These are phyloP conservation scores for Autographa gamma DNA, from an alignment of 2,888 invertebrate genomes.

Conservation along the genomic window DNA sequence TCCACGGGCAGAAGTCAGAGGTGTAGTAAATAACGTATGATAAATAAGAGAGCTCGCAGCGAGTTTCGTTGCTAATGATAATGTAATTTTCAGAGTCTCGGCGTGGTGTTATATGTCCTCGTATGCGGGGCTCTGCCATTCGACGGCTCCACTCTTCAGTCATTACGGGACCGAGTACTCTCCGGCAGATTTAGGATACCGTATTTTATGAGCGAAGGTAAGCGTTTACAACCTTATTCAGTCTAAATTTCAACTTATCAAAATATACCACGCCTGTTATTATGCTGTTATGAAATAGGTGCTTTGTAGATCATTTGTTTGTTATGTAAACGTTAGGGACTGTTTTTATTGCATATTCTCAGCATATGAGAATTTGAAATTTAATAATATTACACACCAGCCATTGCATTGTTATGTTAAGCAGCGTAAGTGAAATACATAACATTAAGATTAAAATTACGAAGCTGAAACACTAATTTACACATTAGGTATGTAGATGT, in stretches of 20 bases:
- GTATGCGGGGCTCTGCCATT: conserved; percentile 99
- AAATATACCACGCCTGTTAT: not conserved
- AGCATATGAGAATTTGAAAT: not conserved
- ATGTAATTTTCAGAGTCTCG: conserved; percentile 92
- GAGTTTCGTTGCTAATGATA: conserved; percentile 41
- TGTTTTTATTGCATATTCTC: not conserved
- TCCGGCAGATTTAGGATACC: conserved; percentile 98
- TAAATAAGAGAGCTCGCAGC: conserved; percentile 3
- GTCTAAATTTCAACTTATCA: conserved; percentile 39
- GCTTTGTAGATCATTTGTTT: not conserved
- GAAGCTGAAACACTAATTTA: not conserved
- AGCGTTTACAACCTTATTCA: conserved; percentile 67
- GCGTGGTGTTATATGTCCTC: conserved; percentile 98
- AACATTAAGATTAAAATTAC: not conserved
- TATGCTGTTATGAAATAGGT: not conserved
- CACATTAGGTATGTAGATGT: too few relatives aligned
- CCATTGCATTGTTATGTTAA: not conserved
- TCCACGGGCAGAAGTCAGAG: not conserved
- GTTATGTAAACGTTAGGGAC: not conserved
- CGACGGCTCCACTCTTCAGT: conserved; percentile 97
- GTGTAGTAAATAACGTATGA: not conserved
- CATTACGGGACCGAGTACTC: conserved; percentile 96
- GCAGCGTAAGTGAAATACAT: not conserved
- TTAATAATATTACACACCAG: not conserved
- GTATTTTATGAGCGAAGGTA: conserved; percentile 99